Conservation (phyloP, 2,113 vertebrate genomes). For the Gallinago undulata region DNA sequence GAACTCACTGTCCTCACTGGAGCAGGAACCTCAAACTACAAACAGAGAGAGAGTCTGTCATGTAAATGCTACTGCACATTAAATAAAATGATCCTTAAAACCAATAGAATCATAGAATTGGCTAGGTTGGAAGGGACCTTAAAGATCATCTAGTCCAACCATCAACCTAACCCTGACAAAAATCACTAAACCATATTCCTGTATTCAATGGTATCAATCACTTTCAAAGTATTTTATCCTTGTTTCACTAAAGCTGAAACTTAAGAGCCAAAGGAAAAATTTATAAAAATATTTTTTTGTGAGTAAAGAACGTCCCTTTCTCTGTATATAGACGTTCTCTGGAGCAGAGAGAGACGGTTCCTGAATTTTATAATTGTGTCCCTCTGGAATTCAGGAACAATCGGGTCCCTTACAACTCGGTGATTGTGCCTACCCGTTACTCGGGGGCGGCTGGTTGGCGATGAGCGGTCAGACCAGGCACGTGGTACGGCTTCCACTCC, state of each 20-base stretch:
- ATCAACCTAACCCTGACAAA: too few species aligned
- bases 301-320: neutral
- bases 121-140: too few species aligned
- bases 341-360: neutral
- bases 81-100: conserved; percentile 3
- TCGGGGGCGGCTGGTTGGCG: neutral
- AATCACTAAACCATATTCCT: too few species aligned
- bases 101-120: neutral
- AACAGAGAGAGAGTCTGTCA: neutral
- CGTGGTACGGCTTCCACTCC: neutral
- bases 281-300: neutral
- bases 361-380: neutral
- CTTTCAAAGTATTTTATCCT: neutral
- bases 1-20: neutral
- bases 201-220: neutral
- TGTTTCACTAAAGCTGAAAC: neutral
- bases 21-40: neutral
- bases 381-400: neutral
- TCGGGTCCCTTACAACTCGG: neutral
- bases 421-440: neutral
- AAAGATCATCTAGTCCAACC: too few species aligned
- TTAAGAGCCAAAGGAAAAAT: neutral
- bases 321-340: neutral
- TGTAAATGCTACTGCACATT: conserved; percentile 12
- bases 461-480: neutral